phyloP scores from a whole-genome alignment of 2,888 invertebrate species.

The Nemoura dubitans region DNA sequence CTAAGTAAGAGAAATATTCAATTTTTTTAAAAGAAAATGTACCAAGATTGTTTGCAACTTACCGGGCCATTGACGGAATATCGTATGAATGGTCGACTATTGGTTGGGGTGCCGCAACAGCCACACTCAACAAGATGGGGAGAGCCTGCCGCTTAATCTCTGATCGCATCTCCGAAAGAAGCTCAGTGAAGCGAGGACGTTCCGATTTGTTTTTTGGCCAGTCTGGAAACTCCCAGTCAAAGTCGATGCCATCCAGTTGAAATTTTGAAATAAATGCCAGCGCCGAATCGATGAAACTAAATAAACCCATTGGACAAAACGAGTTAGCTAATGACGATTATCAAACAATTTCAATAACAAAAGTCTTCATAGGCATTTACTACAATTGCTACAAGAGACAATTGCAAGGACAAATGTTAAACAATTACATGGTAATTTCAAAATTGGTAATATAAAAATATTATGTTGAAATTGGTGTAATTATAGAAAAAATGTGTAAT shows the following conservation, averaged over 20 bases:
- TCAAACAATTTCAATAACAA: too few species aligned
- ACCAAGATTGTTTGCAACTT: conserved; percentile 54
- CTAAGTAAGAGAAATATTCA: neutral
- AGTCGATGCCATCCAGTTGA: conserved; percentile 75
- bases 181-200: conserved; percentile 76
- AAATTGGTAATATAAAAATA: too few species aligned
- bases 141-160: conserved; percentile 66
- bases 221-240: conserved; percentile 90
- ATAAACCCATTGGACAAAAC: conserved; percentile 39
- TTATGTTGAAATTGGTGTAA: too few species aligned
- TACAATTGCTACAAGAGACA: too few species aligned
- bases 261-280: conserved; percentile 64
- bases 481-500: too few species aligned
- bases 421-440: too few species aligned
- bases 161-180: conserved; percentile 76
- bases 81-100: conserved; percentile 82
- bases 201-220: conserved; percentile 65
- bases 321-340: too few species aligned
- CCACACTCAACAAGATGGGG: conserved; percentile 73
- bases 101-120: conserved; percentile 80
- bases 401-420: too few species aligned
- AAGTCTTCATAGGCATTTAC: too few species aligned
- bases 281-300: conserved; percentile 65
- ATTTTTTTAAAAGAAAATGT: neutral
- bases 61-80: conserved; percentile 78